Evolutionary conservation across 2,888 invertebrate species (phyloP).

Genomic region (Dicranocentrus wangi): DNA sequence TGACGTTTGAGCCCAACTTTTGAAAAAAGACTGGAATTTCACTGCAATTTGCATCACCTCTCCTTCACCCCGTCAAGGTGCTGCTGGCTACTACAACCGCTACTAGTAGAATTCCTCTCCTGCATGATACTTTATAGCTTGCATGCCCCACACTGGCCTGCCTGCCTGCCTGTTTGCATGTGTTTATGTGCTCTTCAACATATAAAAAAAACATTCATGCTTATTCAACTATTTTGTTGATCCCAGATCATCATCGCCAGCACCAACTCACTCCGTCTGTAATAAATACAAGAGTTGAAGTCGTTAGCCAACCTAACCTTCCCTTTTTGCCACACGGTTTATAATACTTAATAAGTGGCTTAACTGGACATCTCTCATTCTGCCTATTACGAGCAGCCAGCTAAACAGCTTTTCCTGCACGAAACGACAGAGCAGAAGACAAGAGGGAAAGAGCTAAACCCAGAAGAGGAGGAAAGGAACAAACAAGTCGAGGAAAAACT

Average conservation of each 20-base stretch:
- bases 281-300: conserved; percentile 56
- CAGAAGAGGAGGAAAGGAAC: conserved; percentile 62
- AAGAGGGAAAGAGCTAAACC: conserved; percentile 39
- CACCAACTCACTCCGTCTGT: conserved; percentile 28
- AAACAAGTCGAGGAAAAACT: conserved; percentile 68
- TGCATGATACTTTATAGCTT: not conserved
- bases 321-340: conserved; percentile 39
- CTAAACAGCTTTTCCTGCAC: conserved; percentile 54
- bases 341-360: conserved; percentile 61
- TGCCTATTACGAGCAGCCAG: conserved; percentile 59
- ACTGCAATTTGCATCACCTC: conserved; percentile 56
- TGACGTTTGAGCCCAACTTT: conserved; percentile 40
- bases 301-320: conserved; percentile 53
- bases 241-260: conserved; percentile 39
- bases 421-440: conserved; percentile 35
- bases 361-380: conserved; percentile 64
- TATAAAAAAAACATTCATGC: conserved; percentile 36
- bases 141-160: conserved; percentile 5
- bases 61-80: conserved; percentile 33
- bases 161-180: conserved; percentile 14
- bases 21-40: conserved; percentile 59
- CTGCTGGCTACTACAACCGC: conserved; percentile 52
- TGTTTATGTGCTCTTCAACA: conserved; percentile 15
- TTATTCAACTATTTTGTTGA: conserved; percentile 55
- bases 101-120: conserved; percentile 10